Evolutionary conservation across 1,140 invertebrate genomes (phyloP), one percentile per base, ranked within the genome.

Genomic region (Leucophenga varia): DNA sequence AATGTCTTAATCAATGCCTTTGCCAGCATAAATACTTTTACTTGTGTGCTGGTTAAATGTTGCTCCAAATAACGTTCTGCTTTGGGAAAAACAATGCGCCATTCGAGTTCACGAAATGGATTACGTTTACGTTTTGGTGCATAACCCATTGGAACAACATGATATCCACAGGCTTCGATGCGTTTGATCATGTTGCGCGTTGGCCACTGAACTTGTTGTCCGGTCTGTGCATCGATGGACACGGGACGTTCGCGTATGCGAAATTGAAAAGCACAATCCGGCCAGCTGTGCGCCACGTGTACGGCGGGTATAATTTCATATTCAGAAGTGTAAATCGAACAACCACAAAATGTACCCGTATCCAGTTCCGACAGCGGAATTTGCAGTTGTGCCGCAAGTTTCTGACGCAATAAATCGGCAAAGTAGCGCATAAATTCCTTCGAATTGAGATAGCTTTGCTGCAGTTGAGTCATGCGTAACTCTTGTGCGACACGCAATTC

Each of bases 31-130:
- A 85, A 86, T 40, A 86, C 82, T 28, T 83, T 79, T 19, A 85
- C 80, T 60, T 90, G 88, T 4, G 82, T 78, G 54, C 82, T 80
- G 1, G 81, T 84, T 71, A 90, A 78, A 49, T 82, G 82, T 0
- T 81, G 83, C 57, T 89, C 86, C 36, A 91, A 71, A 54, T 83
- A 87, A 30, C 83, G 78, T 67, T 89, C 86, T 0, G 86, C 87
- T 38, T 83, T 82, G 0, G 86, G 86, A 59, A 90, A 90, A 5
- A 79, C 77, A 1, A 90, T 74, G 57, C 84, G 83, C 88, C 88
- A 91, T 61, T 90, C 86, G 8, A 89, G 70, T 47, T 81, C 80
- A 38, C 80, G 77, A 22, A 82, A 75, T 0, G 75, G 72, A 60
- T 86, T 85, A 2, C 72, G 55, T 3, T 79, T 78, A 14, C 78